Evolutionary conservation across 2,797 vertebrate species (phyloP).

Genomic region (Etheostoma perlongum): DNA sequence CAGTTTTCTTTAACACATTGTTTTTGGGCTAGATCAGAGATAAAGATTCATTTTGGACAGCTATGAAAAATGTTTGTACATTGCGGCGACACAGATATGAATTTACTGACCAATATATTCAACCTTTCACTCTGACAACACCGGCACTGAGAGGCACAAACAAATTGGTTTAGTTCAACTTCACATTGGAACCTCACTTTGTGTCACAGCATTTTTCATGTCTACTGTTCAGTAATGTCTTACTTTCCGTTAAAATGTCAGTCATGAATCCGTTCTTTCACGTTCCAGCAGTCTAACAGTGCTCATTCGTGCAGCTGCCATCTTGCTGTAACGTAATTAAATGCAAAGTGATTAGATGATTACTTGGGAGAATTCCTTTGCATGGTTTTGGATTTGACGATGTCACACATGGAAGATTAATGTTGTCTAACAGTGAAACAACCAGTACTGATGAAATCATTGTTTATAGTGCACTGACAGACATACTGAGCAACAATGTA

Average conservation of each 20-base stretch:
- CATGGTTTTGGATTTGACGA: slow-evolving; percentile 52
- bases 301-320: slow-evolving; percentile 50
- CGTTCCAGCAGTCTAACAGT: slow-evolving; percentile 29
- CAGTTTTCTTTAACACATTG: not conserved
- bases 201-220: slow-evolving; percentile 22
- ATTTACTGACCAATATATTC: slow-evolving; percentile 35
- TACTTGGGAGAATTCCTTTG: slow-evolving; percentile 57
- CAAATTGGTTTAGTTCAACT: slow-evolving; percentile 35
- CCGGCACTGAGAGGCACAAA: slow-evolving; percentile 24
- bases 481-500: not conserved
- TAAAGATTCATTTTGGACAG: slow-evolving; percentile 1
- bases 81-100: slow-evolving; percentile 3
- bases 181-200: slow-evolving; percentile 23
- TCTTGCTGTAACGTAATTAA: slow-evolving; percentile 65
- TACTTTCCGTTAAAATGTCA: slow-evolving; percentile 38
- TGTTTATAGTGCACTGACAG: slow-evolving; percentile 30
- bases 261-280: slow-evolving; percentile 42
- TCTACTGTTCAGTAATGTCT: slow-evolving; percentile 29
- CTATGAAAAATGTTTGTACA: not conserved
- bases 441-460: slow-evolving; percentile 35
- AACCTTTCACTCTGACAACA: slow-evolving; percentile 21
- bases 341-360: slow-evolving; percentile 71
- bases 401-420: slow-evolving; percentile 62
- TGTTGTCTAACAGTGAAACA: slow-evolving; percentile 37
- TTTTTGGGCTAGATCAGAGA: not conserved